Conservation (phyloP, 2,888 invertebrate species). For the Eupithecia insigniata region DNA sequence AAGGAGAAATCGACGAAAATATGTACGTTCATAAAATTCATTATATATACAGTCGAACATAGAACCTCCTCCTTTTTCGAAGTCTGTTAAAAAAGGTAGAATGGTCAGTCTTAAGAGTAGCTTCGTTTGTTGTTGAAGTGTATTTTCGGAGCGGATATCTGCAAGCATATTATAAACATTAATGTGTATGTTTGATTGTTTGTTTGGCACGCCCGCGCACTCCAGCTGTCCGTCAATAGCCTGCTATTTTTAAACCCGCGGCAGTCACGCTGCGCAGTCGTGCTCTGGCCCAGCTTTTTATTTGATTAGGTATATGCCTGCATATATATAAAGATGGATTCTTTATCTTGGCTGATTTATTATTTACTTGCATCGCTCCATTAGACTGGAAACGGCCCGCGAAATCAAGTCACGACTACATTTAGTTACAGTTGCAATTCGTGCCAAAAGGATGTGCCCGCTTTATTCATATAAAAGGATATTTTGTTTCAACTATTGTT, state of each 20-base stretch:
- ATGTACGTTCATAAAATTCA: too few relatives aligned
- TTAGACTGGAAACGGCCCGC: slow-evolving; percentile 7
- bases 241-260: slow-evolving; percentile 39
- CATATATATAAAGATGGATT: background rate
- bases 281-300: slow-evolving; percentile 36
- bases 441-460: slow-evolving; percentile 23
- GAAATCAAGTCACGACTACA: slow-evolving; percentile 11
- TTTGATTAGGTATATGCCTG: background rate
- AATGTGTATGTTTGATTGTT: slow-evolving; percentile 56
- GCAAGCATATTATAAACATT: slow-evolving; percentile 32
- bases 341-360: background rate
- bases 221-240: slow-evolving; percentile 59
- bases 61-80: too few relatives aligned
- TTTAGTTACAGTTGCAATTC: slow-evolving; percentile 19
- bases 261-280: slow-evolving; percentile 37
- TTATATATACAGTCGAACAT: too few relatives aligned
- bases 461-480: slow-evolving; percentile 16
- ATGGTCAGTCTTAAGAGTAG: background rate
- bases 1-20: too few relatives aligned
- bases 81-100: too few relatives aligned
- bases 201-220: slow-evolving; percentile 68
- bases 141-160: slow-evolving; percentile 33
- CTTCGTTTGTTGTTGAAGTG: background rate
- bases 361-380: background rate
- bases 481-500: slow-evolving; percentile 4